Evolutionary conservation across 2,888 invertebrate species (phyloP).

Genomic region (Drosophila helvetica): DNA sequence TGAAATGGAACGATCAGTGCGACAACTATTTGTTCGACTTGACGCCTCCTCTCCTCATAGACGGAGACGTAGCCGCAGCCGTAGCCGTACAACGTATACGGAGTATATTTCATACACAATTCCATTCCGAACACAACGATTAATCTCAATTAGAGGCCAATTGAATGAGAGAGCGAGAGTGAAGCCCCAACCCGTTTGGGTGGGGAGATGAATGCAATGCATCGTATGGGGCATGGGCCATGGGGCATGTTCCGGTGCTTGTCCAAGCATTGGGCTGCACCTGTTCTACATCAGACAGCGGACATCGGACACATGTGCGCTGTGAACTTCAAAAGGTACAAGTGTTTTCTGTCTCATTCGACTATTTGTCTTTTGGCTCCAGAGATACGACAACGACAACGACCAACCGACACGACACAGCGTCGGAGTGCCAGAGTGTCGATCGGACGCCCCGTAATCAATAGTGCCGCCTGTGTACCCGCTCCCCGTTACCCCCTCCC

Average conservation of each 20-base stretch:
- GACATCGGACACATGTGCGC: conserved; percentile 1
- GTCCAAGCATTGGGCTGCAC: conserved; percentile 51
- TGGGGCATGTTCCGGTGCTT: neutral
- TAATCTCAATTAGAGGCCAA: conserved; percentile 71
- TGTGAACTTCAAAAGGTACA: conserved; percentile 62
- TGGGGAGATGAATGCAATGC: neutral
- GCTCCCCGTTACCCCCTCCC: too few species aligned
- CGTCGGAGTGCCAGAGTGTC: neutral
- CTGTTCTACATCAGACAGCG: conserved; percentile 47
- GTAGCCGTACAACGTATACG: neutral
- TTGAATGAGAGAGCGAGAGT: conserved; percentile 45
- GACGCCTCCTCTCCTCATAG: conserved; percentile 19
- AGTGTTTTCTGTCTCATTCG: conserved; percentile 55
- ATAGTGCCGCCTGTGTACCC: conserved; percentile 56
- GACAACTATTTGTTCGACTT: conserved; percentile 27
- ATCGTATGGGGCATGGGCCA: conserved; percentile 1
- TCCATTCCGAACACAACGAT: conserved; percentile 50
- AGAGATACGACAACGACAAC: conserved; percentile 23
- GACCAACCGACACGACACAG: neutral
- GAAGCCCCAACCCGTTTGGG: neutral
- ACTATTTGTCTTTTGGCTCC: conserved; percentile 40
- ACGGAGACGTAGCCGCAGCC: neutral
- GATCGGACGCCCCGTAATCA: conserved; percentile 39
- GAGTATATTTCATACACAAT: conserved; percentile 23
- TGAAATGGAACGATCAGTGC: conserved; percentile 37